Base-by-base conservation (phyloP, 2,888 invertebrate species). In the Aproaerema taeniolella region DNA sequence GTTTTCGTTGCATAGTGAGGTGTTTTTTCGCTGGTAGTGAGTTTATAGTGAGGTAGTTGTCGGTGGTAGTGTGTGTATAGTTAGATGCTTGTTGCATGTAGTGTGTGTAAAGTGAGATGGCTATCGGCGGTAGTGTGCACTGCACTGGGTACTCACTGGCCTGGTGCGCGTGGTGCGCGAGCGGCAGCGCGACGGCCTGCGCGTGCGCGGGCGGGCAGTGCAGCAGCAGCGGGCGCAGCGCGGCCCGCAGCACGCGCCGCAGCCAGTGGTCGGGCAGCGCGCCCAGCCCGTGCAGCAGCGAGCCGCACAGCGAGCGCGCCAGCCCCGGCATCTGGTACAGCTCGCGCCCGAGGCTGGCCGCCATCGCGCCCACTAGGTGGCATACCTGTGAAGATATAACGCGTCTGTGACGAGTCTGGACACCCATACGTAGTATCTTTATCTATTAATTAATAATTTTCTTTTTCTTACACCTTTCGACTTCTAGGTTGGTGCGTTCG, bases 171-270 rank as follows among this genome's bases (percentile, higher is more conserved):
- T 92, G 93, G 2, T 91, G 89, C 45, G 97, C 86, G 33, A 97
- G 87, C 32, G 96, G 96, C 62, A 96, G 76, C 29, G 96, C 85
- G 24, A 95, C 94, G 46, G 88, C 82, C 39, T 89, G 90, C 63
- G 94, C 93, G 73, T 92, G 94, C 42, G 93, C 91, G 28, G 93
- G 91, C 38, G 96, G 96, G 67, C 97, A 97, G 52, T 92, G 92
- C 66, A 91, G 91, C 52, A 97, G 90, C 59, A 95, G 94, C 12
- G 95, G 93, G 63, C 95, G 95, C 55, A 97, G 86, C 66, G 96
- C 96, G 25, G 92, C 92, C 32, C 96, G 89, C 50, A 96, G 92
- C 32, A 97, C 90, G 2, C 93, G 92, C 40, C 95, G 89, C 61
- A 97, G 80, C 77, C 95, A 90, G 79, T 94, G 93, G 75, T 97